A percentile compares a stretch with the other conserved stretches of the same genome.
phyloP scores from a whole-genome alignment of 2,113 vertebrate genomes.

The Bubalus kerabau region DNA sequence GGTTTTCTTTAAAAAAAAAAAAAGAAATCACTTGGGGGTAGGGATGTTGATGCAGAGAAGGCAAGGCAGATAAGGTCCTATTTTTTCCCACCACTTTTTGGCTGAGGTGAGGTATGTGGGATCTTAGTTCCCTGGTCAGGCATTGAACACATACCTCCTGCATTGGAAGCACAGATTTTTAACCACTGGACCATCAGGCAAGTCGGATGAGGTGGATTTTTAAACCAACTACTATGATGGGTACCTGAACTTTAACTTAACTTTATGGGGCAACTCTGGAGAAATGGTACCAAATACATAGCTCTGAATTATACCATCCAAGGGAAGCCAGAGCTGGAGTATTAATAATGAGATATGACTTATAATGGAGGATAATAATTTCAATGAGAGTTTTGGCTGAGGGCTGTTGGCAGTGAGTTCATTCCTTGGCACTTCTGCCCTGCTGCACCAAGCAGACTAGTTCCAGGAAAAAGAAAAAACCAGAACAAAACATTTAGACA shows the following conservation, averaged over 20 bases:
- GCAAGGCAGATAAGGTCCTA: neutral
- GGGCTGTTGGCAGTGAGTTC: neutral
- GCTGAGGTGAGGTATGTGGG: neutral
- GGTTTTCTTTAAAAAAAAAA: neutral
- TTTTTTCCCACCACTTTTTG: neutral
- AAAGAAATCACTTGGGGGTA: neutral
- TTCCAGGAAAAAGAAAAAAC: neutral
- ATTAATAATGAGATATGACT: slow-evolving; percentile 5
- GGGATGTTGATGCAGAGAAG: neutral
- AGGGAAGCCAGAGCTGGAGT: neutral
- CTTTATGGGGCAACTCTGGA: neutral
- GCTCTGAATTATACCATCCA: neutral
- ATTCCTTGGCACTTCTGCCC: neutral
- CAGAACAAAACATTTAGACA: neutral
- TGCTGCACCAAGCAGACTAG: neutral
- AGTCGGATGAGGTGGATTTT: neutral
- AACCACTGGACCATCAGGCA: neutral
- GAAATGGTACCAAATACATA: neutral
- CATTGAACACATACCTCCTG: neutral
- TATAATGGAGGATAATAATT: neutral
- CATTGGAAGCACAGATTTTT: neutral
- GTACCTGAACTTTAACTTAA: neutral
- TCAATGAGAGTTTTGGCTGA: neutral
- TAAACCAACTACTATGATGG: neutral
- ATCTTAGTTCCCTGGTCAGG: neutral